Base-by-base conservation (phyloP, 2,888 invertebrate genomes). In the Tromatobia lineatoria region DNA sequence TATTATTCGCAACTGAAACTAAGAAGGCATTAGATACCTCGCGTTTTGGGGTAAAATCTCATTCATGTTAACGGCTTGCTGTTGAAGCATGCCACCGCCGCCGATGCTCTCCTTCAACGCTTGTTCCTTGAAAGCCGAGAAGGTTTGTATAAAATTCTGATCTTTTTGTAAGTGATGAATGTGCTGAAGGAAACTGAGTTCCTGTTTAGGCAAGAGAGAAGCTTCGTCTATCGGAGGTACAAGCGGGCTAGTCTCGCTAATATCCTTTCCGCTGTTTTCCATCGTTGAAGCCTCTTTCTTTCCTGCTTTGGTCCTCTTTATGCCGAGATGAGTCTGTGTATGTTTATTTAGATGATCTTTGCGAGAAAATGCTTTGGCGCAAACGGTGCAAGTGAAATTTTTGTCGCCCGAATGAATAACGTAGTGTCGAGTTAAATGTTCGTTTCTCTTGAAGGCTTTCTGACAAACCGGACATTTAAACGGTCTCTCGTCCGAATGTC, bases 321-420 rank as follows among this genome's bases (percentile, higher is more conserved):
- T 90, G 3, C 93, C 93, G 23, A 94, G 88, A 86, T 95, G 95
- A 2, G 94, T 94, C 85, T 94, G 94, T 4, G 93, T 90, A 83
- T 95, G 95, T 86, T 95, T 95, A 73, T 94, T 94, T 47, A 95
- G 90, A 85, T 95, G 95, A 88, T 95, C 95, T 83, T 94, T 94
- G 7, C 95, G 92, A 20, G 94, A 94, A 86, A 95, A 95, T 0
- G 94, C 94, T 84, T 95, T 95, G 15, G 94, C 94, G 87, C 95
- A 95, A 38, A 94, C 93, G 8, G 90, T 90, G 83, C 95, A 95
- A 1, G 90, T 90, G 86, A 94, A 94, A 69, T 94, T 94, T 85
- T 95, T 95, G 86, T 94, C 94, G 2, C 95, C 95, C 0, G 94
- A 94, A 85, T 95, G 95, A 77, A 94, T 95, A 4, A 94, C 94